phyloP scores from a whole-genome alignment of 2,888 invertebrate species.

The Rhabditophanes sp. region DNA sequence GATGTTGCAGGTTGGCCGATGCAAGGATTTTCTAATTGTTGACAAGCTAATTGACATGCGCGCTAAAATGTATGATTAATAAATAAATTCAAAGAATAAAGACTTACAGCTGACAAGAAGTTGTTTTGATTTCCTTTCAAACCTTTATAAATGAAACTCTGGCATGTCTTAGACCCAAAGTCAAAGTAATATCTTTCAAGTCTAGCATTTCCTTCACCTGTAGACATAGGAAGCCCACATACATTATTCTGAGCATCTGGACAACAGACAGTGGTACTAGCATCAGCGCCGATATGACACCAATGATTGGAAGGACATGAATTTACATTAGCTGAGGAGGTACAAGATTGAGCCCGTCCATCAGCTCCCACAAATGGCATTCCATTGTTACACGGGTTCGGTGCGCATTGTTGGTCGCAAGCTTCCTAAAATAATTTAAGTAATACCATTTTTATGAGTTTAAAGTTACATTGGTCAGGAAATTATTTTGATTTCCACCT shows the following conservation, averaged over 20 bases:
- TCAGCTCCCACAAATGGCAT: conserved; percentile 36
- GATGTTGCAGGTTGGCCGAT: conserved; percentile 43
- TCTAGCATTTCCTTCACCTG: conserved; percentile 38
- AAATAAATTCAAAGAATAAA: not conserved
- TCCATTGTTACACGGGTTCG: conserved; percentile 26
- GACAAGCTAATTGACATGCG: conserved; percentile 39
- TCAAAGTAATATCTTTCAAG: conserved; percentile 40
- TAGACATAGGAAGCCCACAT: conserved; percentile 39
- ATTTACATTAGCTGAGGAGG: conserved; percentile 32
- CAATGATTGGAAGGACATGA: conserved; percentile 38
- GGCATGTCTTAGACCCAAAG: conserved; percentile 27
- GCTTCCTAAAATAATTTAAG: too few relatives aligned
- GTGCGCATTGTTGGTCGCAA: conserved; percentile 29
- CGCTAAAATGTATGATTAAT: conserved; percentile 18
- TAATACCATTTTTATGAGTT: too few relatives aligned
- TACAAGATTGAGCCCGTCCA: conserved; percentile 36
- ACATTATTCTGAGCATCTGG: conserved; percentile 27
- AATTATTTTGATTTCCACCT: conserved; percentile 24
- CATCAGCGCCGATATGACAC: conserved; percentile 40
- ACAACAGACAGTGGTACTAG: conserved; percentile 40
- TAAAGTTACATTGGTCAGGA: conserved; percentile 13
- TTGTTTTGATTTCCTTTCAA: conserved; percentile 44
- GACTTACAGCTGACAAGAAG: conserved; percentile 31
- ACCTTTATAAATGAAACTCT: conserved; percentile 36
- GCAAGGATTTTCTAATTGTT: conserved; percentile 43